phyloP scores from a whole-genome alignment of 2,113 vertebrate species.

The Chaetorhynchus papuensis region DNA sequence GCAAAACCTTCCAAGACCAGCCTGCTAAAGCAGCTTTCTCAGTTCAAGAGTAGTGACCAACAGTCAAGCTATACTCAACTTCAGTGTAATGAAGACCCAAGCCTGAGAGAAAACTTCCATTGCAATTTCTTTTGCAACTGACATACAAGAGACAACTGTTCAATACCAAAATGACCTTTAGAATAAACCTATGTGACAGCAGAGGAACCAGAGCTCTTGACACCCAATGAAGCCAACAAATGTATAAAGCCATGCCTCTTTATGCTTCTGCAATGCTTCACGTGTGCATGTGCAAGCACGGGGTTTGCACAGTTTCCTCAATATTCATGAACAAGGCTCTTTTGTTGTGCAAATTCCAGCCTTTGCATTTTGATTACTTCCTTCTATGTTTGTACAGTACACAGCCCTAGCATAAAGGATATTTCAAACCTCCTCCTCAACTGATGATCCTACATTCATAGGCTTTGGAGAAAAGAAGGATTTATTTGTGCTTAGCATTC shows the following conservation, averaged over 20 bases:
- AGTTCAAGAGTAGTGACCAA: background rate
- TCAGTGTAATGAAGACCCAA: background rate
- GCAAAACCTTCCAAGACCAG: background rate
- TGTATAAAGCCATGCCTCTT: rapidly evolving
- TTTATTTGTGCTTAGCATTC: background rate
- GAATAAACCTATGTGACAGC: background rate
- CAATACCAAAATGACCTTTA: background rate
- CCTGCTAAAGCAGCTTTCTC: background rate
- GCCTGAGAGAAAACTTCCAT: background rate
- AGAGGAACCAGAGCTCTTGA: background rate
- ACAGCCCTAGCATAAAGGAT: background rate
- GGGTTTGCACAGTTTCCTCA: background rate
- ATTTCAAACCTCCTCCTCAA: background rate
- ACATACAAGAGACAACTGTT: background rate
- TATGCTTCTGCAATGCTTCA: background rate
- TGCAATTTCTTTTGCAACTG: background rate
- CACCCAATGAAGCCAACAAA: background rate
- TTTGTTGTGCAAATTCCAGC: background rate
- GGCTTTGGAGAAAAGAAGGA: background rate
- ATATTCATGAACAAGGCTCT: background rate
- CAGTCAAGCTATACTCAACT: background rate
- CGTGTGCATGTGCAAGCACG: background rate
- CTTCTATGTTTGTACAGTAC: background rate
- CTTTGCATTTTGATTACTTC: constrained; percentile 29
- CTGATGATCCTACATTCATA: background rate